Base-by-base conservation (phyloP, 2,888 invertebrate species). In the Ernsta delagoae region DNA sequence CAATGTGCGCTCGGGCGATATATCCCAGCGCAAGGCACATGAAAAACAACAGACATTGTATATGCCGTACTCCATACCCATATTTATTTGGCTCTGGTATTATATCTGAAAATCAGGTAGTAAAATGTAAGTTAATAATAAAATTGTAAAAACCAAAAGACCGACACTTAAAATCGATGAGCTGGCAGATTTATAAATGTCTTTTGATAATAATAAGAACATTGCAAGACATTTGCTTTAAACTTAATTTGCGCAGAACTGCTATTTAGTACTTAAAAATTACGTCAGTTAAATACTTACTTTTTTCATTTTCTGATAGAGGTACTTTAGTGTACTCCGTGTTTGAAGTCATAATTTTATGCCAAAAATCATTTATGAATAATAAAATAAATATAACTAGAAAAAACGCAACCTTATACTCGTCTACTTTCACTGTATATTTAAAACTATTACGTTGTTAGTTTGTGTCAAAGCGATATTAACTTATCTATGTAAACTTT, bases 41-140 rank as follows among this genome's bases (percentile, higher is more conserved):
- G 39, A 86, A 83, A 11, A 81, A 71, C 36, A 87, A 65, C 0
- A 83, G 12, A 0, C 78, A 70, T 72, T 88, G 88, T 0, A 82
- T 39, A 59, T 88, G 88, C 3, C 87, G 80, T 2, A 83, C 76
- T n/a, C 87, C 86, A 59, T 75, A 83, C 0, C 88, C 87, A 65
- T 83, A 84, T 11, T 70, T 54, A 1, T 70, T 5, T 16, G 76
- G 73, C 31, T 54, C 54, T 45, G 45, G 0, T 11, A 45, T n/a
- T 11, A n/a, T n/a, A 0, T 45, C 45, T 45, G 45, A 45, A 45
- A 45, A 45, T 11, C n/a, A 11, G n/a, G n/a, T n/a, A 45, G n/a
- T 6, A 45, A 45, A 11, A 4, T 45, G 4, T n/a, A 45, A 45
- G 5, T 39, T 4, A 39, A 39, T 39, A n/a, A n/a, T n/a, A n/a